These are phyloP conservation scores for Mythimna loreyi DNA, from an alignment of 2,888 invertebrate species.

Conservation along the genomic window DNA sequence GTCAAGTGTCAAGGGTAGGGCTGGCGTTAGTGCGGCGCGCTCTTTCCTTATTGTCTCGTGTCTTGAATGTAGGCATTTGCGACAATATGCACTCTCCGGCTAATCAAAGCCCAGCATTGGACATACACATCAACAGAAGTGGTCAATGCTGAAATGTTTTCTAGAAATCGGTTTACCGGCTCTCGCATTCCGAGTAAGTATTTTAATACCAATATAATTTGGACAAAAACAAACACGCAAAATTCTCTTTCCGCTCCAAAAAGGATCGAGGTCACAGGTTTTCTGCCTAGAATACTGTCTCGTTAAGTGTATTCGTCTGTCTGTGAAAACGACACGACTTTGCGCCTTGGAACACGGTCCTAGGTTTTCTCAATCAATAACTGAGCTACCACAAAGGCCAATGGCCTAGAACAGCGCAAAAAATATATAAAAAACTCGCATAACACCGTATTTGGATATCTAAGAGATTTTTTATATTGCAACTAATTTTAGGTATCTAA, in stretches of 20 bases:
- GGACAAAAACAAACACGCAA: conserved; percentile 52
- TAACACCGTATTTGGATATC: conserved; percentile 14
- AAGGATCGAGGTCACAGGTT: conserved; percentile 58
- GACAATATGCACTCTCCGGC: conserved; percentile 6
- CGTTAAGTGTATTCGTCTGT: conserved; percentile 32
- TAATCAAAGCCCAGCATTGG: background rate
- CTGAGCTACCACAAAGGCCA: conserved; percentile 34
- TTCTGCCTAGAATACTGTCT: conserved; percentile 45
- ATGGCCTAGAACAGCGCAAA: conserved; percentile 29
- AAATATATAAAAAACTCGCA: conserved; percentile 12
- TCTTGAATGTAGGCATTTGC: conserved; percentile 7
- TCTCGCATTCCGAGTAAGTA: conserved; percentile 21
- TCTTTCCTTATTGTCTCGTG: conserved; percentile 47
- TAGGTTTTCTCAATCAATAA: conserved; percentile 41
- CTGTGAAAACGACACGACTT: conserved; percentile 38
- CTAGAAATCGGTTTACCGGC: background rate
- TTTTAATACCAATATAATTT: conserved; percentile 33
- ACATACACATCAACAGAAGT: background rate
- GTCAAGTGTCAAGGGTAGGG: conserved; percentile 78
- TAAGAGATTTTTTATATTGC: conserved; percentile 15
- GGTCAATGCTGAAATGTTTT: background rate
- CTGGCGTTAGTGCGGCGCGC: conserved; percentile 58
- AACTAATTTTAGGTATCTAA: conserved; percentile 3
- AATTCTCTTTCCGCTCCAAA: conserved; percentile 52
- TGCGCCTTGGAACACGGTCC: conserved; percentile 29